Percentiles rank a stretch among this genome's conserved stretches.
These are phyloP conservation scores for Drosophila fungiperda DNA, from an alignment of 2,888 invertebrate genomes.

Conservation along the genomic window DNA sequence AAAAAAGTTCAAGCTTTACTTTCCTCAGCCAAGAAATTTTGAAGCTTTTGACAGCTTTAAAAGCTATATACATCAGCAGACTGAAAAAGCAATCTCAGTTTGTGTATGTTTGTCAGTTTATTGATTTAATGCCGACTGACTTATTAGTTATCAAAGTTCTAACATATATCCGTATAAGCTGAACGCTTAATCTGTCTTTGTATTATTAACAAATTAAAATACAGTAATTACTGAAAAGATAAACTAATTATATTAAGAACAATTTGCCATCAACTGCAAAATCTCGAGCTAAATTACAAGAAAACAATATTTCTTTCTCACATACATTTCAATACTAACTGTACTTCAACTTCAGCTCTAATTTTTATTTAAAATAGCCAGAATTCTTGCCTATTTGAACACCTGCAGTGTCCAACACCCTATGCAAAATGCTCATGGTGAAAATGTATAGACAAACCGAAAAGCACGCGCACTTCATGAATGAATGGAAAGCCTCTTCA, in stretches of 20 bases:
- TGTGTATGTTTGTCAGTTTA: background rate
- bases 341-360: background rate
- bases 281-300: background rate
- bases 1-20: background rate
- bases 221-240: background rate
- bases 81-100: background rate
- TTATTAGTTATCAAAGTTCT: background rate
- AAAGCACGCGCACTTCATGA: slow-evolving; percentile 70
- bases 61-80: background rate
- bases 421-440: slow-evolving; percentile 21
- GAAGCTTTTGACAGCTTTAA: slow-evolving; percentile 5
- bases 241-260: background rate
- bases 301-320: background rate
- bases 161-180: background rate
- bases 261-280: background rate
- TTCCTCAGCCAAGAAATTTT: background rate
- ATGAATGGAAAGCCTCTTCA: slow-evolving; percentile 79
- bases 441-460: slow-evolving; percentile 24
- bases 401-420: slow-evolving; percentile 38
- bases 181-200: background rate
- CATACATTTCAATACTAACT: slow-evolving; percentile 1
- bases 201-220: background rate
- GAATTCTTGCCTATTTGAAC: slow-evolving; percentile 6
- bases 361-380: slow-evolving; percentile 1
- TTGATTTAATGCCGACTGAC: background rate